Conservation (phyloP, 2,797 vertebrate species). For the Ataeniobius toweri region DNA sequence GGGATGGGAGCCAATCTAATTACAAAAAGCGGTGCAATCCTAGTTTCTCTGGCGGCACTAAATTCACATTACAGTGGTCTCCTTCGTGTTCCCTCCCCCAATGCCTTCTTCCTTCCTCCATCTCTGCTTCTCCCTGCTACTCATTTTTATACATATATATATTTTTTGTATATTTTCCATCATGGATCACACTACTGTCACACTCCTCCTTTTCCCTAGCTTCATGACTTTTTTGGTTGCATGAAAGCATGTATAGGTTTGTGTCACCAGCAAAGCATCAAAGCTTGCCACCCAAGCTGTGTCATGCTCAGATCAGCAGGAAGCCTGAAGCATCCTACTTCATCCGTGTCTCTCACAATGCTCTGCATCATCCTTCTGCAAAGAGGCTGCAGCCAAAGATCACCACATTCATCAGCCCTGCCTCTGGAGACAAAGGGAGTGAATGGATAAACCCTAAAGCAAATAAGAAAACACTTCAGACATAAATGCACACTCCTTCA, state of each 20-base stretch:
- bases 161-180: slow-evolving; percentile 37
- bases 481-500: background rate
- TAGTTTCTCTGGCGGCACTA: slow-evolving; percentile 76
- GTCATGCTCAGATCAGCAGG: slow-evolving; percentile 48
- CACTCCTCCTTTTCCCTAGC: slow-evolving; percentile 24
- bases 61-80: slow-evolving; percentile 81
- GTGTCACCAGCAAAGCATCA: slow-evolving; percentile 46
- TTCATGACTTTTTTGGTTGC: slow-evolving; percentile 34
- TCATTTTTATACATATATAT: slow-evolving; percentile 15
- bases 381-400: slow-evolving; percentile 39
- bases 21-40: slow-evolving; percentile 82
- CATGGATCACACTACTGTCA: slow-evolving; percentile 19
- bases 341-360: slow-evolving; percentile 21
- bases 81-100: slow-evolving; percentile 52
- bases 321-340: slow-evolving; percentile 43
- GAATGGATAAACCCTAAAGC: slow-evolving; percentile 25
- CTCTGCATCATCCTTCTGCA: slow-evolving; percentile 57
- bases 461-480: slow-evolving; percentile 48
- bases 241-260: slow-evolving; percentile 33
- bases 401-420: slow-evolving; percentile 44
- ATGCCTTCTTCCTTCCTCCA: slow-evolving; percentile 41
- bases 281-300: slow-evolving; percentile 52
- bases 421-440: slow-evolving; percentile 41
- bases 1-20: slow-evolving; percentile 88
- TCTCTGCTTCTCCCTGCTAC: slow-evolving; percentile 38